A percentile compares a stretch with the other conserved stretches of the same genome.
Conservation (phyloP, 2,113 vertebrate species). For the Sialia sialis region DNA sequence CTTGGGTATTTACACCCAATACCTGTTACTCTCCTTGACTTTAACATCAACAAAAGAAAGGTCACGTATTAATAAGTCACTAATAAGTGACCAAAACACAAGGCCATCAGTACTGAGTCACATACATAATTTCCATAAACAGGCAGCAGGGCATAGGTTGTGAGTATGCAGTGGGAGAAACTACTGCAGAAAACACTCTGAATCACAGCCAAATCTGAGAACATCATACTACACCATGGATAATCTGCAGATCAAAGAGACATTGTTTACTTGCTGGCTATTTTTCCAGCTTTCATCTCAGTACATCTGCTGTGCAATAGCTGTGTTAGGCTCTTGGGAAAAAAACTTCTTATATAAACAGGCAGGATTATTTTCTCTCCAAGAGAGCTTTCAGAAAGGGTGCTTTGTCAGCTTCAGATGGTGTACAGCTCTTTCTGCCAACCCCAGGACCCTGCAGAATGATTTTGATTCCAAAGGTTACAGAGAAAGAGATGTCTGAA, state of each 20-base stretch:
- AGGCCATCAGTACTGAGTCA: neutral
- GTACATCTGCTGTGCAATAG: constrained; percentile 57
- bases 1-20: neutral
- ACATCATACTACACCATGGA: constrained; percentile 11
- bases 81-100: neutral
- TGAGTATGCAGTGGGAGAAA: neutral
- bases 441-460: neutral
- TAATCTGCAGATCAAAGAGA: constrained; percentile 59
- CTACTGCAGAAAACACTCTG: constrained; percentile 2
- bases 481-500: constrained; percentile 22
- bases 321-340: constrained; percentile 39
- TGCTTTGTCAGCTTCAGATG: constrained; percentile 13
- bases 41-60: neutral
- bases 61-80: neutral
- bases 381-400: constrained; percentile 20
- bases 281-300: constrained; percentile 61
- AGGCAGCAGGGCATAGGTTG: neutral
- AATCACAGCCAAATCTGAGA: constrained; percentile 10
- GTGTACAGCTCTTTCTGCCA: constrained; percentile 26
- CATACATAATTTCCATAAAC: neutral
- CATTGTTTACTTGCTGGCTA: constrained; percentile 50
- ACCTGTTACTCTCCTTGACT: neutral
- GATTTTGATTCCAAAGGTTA: constrained; percentile 37
- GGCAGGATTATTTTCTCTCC: constrained; percentile 53
- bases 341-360: constrained; percentile 58